Conservation (phyloP, 2,113 vertebrate genomes). For the Jacana jacana region DNA sequence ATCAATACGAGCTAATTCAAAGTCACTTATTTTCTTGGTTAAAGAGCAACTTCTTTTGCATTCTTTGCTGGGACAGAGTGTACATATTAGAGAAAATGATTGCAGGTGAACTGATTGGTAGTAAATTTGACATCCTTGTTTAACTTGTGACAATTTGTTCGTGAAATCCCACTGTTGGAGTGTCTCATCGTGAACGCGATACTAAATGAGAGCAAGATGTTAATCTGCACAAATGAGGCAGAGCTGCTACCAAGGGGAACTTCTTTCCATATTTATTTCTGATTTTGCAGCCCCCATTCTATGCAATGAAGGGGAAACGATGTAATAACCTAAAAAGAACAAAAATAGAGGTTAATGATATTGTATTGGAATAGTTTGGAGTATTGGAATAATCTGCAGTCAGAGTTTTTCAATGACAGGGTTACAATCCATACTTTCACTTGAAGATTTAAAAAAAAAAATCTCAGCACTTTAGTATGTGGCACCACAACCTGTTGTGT, state of each 20-base stretch:
- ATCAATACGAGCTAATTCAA: neutral
- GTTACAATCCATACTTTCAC: neutral
- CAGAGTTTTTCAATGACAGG: neutral
- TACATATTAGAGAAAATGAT: neutral
- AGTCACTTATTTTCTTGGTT: neutral
- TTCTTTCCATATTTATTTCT: neutral
- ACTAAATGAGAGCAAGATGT: neutral
- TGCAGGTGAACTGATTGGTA: neutral
- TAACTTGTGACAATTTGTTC: neutral
- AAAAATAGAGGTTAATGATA: neutral
- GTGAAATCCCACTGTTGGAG: neutral
- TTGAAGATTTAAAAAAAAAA: neutral
- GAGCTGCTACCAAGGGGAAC: neutral
- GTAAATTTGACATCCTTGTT: neutral
- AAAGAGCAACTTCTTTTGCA: neutral
- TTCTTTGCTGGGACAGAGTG: rapidly evolving
- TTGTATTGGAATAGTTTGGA: neutral
- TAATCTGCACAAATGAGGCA: neutral
- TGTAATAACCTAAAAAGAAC: neutral
- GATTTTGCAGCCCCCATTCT: neutral
- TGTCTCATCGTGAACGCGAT: neutral
- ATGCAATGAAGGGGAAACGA: neutral
- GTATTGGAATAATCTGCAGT: neutral
- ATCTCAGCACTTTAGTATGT: neutral
- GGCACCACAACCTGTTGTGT: neutral